Evolutionary conservation across 2,113 vertebrate species (phyloP).

Genomic region (Chaenogobius annularis): DNA sequence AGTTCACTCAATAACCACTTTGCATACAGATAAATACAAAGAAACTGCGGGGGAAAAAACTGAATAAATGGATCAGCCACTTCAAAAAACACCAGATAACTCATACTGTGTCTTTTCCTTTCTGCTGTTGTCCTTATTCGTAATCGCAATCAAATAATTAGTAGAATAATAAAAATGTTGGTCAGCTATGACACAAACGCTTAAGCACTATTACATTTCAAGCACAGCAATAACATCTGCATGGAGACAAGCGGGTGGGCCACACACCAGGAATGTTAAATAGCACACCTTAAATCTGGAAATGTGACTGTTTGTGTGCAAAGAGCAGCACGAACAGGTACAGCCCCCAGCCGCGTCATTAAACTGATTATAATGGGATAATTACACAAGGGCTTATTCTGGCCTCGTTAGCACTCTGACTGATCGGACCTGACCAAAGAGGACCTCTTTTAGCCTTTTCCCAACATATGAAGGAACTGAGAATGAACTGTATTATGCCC

Average conservation of each 20-base stretch:
- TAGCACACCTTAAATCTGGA: not conserved
- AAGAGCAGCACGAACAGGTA: not conserved
- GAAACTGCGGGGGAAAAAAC: too few species aligned
- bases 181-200: too few species aligned
- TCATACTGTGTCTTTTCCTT: too few species aligned
- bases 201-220: not conserved
- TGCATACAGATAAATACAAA: too few species aligned
- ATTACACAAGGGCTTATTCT: slow-evolving; percentile 42
- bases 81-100: too few species aligned
- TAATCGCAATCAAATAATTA: too few species aligned
- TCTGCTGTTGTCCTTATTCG: too few species aligned
- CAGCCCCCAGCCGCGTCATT: slow-evolving; percentile 1
- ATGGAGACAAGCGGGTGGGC: not conserved
- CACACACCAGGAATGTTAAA: not conserved
- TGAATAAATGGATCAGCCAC: too few species aligned
- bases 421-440: slow-evolving; percentile 7
- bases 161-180: too few species aligned
- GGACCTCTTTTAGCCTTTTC: not conserved
- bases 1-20: too few species aligned
- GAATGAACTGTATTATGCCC: not conserved
- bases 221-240: not conserved
- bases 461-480: not conserved
- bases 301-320: not conserved
- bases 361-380: slow-evolving; percentile 40
- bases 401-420: slow-evolving; percentile 21